Base-by-base conservation (phyloP, 2,888 invertebrate genomes). In the Eristalis tenax region DNA sequence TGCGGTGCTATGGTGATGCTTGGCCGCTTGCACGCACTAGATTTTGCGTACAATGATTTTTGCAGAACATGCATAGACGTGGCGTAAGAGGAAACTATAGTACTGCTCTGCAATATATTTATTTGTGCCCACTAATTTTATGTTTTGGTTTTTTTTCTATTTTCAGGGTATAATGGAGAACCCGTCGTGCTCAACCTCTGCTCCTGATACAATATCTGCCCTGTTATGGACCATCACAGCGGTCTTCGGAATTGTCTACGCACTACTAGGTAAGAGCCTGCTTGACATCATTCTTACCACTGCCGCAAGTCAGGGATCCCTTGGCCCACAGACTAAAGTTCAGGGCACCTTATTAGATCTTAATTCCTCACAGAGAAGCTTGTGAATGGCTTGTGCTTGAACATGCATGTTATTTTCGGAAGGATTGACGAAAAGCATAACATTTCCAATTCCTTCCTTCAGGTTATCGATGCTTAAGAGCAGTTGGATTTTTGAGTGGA, bases 391-490 rank as follows among this genome's bases (percentile, higher is more conserved):
- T 4, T 32, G 0, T 5, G 5, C 5, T 4, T 5, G 32, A 32
- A 4, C 5, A 4, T 5, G 5, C 1, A 1, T 32, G 8, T 8
- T 8, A 8, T 32, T 32, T 32, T 32, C 5, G 0, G 5, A 32
- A 10, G 32, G 8, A 32, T 32, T 6, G 8, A 15, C 43, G 2
- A 43, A 5, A 5, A n/a, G 0, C 32, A 32, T 11, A 32, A 50
- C 38, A 73, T 32, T 64, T 32, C 23, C n/a, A 26, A 22, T 63
- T 66, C 4, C 26, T 0, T 66, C n/a, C 50, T 76, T 59, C 1
- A 97, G 97, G 98, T 76, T 98, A 98, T 93, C 95, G 97, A 88
- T 97, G 97, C 92, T 96, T 97, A 93, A 97, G 97, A 92, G 97
- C 97, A 15, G 96, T 96, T 84, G 97, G 97, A 95, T 98, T 98